Evolutionary conservation across 2,888 invertebrate species (phyloP), one percentile per base, ranked within the genome.

Genomic region (Metallyticus violacea): DNA sequence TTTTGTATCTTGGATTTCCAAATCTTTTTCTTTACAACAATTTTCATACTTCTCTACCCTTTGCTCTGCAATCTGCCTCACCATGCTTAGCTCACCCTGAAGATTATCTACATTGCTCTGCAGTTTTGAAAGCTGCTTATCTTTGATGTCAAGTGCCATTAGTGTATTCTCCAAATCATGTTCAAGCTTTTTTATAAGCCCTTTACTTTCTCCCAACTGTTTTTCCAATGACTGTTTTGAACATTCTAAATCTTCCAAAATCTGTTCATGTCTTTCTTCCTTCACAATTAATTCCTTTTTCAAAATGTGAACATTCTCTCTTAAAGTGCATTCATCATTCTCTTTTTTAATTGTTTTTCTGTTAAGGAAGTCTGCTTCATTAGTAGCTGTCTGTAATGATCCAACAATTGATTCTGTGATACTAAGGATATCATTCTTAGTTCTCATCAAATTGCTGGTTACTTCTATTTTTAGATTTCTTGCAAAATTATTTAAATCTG

Each of bases 221-320:
- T 79, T 85, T 76, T 91, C 89, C 76, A 89, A 89, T 88, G 92
- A 91, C 88, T 91, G 91, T 88, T 91, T 91, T 7, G 90, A 89
- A 84, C 90, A 90, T 25, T 93, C 92, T 9, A 92, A 88, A 86
- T 92, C 91, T 88, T 92, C 92, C 89, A 92, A 91, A 27, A 92
- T 89, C n/a, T 87, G 85, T 76, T 89, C 89, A 22, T 91, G 88
- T 86, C 80, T 81, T 77, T 76, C 27, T 29, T 62, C n/a, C 7
- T 83, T 76, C 77, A 28, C 26, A 22, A 22, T 83, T n/a, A 83
- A 9, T 6, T 83, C 28, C 77, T 77, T 83, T 77, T 83, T 77
- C 77, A 83, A 83, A 7, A 27, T 15, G 7, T 27, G 6, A 28
- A 83, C 5, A 29, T 83, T 77, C 1, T 27, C 26, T 77, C 7